Base-by-base conservation (phyloP, 2,113 vertebrate species). In the Sceloporus tristichus region DNA sequence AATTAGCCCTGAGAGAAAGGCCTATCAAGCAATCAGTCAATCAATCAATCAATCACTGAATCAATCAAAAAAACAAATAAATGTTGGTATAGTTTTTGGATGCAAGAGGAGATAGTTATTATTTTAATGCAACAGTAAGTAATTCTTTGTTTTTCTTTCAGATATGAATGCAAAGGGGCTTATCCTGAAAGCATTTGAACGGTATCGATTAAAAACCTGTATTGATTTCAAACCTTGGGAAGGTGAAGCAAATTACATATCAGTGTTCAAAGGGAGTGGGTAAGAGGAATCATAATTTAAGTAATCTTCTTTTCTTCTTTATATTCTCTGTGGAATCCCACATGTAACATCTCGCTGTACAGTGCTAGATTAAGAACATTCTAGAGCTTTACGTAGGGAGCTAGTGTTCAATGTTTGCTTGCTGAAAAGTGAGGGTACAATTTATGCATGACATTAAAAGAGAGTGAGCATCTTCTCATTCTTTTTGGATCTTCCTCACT, bases 151-250 rank as follows among this genome's bases (percentile, higher is more conserved):
- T 75, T 90, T 91, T 68, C 85, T 71, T 92, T 89, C 90, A 99
- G 98, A 98, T 85, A 97, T 99, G 89, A 99, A 99, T 93, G 98
- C 98, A 19, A 99, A 98, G 95, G 98, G 98, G 85, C 94, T 98
- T 79, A 98, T 98, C 83, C 95, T 99, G 70, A 97, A 98, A 91
- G 98, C 98, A 59, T 99, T 99, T 93, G 98, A 99, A 91, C 98
- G 97, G 84, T 99, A 99, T 92, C 96, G 97, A 65, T 96, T 99
- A 38, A 99, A 99, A 96, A 97, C 97, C 7, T 99, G 99, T 93
- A 98, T 99, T 65, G 97, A 99, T 96, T 99, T 99, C 94, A 98
- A 98, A 88, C 98, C 98, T 65, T 99, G 98, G 98, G 83, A 87
- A 23, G 98, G 98, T 84, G 99, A 99, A 94, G 11, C 92, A 86